Conservation (phyloP, 2,113 vertebrate species). For the Sylvilagus bachmani region DNA sequence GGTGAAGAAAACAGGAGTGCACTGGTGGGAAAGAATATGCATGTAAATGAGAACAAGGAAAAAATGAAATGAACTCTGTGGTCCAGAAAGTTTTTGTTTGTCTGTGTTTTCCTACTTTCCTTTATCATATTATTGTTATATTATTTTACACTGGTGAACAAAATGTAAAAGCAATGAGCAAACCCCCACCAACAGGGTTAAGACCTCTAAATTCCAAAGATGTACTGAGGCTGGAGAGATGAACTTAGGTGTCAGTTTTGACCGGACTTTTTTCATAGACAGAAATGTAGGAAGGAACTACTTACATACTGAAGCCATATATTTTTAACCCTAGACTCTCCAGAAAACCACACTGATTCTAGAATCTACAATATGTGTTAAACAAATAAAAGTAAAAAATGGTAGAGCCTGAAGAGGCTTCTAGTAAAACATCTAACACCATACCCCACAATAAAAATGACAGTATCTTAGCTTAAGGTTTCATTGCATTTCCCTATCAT, state of each 20-base stretch:
- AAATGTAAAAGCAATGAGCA: neutral
- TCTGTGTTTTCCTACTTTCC: neutral
- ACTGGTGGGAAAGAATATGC: neutral
- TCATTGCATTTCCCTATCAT: neutral
- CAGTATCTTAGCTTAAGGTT: neutral
- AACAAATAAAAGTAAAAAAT: neutral
- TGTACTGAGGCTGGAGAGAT: neutral
- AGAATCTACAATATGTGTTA: neutral
- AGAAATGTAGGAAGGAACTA: neutral
- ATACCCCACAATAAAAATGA: neutral
- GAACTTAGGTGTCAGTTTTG: neutral
- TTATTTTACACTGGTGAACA: neutral
- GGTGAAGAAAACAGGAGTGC: neutral
- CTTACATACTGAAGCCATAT: neutral
- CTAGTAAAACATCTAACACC: neutral
- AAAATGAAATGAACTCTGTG: neutral
- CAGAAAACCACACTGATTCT: neutral
- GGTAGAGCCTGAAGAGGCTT: neutral
- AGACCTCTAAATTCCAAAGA: neutral
- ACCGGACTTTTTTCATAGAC: neutral
- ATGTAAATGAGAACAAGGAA: neutral
- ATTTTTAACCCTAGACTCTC: neutral
- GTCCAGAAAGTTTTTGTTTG: neutral
- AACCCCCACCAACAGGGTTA: too few relatives aligned
- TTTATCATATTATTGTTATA: neutral